Conservation (phyloP, 2,113 vertebrate species). For the Poecile atricapillus region DNA sequence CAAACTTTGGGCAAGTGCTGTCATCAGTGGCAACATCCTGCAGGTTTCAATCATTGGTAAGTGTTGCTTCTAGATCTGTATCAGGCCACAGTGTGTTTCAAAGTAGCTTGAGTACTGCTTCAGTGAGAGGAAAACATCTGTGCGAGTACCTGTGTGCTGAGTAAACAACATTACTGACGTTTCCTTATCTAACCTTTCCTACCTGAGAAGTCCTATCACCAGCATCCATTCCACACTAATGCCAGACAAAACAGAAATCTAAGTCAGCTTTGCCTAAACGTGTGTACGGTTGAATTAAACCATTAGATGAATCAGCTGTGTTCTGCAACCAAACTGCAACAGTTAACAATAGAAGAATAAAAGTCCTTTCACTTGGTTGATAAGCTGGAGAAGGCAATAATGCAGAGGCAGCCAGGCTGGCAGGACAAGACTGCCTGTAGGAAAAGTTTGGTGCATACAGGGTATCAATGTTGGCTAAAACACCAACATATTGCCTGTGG, state of each 20-base stretch:
- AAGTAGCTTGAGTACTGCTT: not conserved
- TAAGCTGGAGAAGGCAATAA: not conserved
- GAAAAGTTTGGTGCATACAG: not conserved
- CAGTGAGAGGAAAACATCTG: not conserved
- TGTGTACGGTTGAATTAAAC: not conserved
- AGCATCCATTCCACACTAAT: not conserved
- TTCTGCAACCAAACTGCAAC: not conserved
- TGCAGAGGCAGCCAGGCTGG: not conserved
- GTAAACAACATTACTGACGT: not conserved
- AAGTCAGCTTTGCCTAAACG: not conserved
- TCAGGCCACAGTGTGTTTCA: fast-evolving
- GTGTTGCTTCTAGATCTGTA: not conserved
- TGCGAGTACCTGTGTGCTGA: not conserved
- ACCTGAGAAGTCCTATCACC: not conserved
- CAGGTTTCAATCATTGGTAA: not conserved
- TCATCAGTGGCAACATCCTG: not conserved
- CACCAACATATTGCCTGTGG: not conserved
- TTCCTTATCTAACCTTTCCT: not conserved
- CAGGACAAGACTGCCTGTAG: not conserved
- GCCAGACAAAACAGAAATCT: not conserved
- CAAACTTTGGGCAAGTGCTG: not conserved
- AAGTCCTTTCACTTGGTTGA: not conserved
- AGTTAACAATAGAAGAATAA: not conserved
- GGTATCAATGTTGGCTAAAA: not conserved
- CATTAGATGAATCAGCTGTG: not conserved